Base-by-base conservation (phyloP, 2,797 vertebrate species). In the Chrysocyon brachyurus region DNA sequence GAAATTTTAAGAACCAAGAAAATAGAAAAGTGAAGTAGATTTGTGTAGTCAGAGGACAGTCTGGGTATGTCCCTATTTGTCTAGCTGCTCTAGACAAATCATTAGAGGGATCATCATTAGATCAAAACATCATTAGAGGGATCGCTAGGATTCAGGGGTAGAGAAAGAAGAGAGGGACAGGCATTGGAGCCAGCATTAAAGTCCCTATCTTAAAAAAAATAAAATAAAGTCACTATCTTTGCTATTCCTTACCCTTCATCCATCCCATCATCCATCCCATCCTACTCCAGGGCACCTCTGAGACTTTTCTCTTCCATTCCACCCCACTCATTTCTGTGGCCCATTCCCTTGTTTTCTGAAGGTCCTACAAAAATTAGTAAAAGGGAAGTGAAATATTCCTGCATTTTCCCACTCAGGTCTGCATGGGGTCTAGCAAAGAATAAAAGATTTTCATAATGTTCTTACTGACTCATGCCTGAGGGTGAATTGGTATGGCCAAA, bases 331-430 rank as follows among this genome's bases (percentile, higher is more conserved):
- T 95, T 94, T 92, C 66, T 36, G 81, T 73, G 15, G n/a, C 10
- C 61, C 1, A 2, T 88, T 85, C 14, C 4, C 70, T 87, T 86
- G 40, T 87, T 94, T 93, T 92, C 66, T 91, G 56, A 96, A 83
- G 22, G 6, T 61, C 14, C 5, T 82, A 78, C 31, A 64, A 93
- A 93, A 66, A 70, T 91, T 63, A 88, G 28, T 96, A 77, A 79
- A 95, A 93, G 90, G 52, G 82, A 96, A 97, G 70, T 82, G 5
- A 96, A 70, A 63, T 84, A 59, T 46, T 87, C 31, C 24, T 94
- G 28, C 26, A 26, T 49, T 73, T 91, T 2, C 31, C 36, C 49
- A 87, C 46, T 46, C 57, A 49, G 28, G 12, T 87, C 87, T 92
- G 6, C 46, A 16, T 83, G 54, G 46, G 82, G 6, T n/a, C 82